Evolutionary conservation across 2,113 vertebrate genomes (phyloP).

Genomic region (Callipepla squamata): DNA sequence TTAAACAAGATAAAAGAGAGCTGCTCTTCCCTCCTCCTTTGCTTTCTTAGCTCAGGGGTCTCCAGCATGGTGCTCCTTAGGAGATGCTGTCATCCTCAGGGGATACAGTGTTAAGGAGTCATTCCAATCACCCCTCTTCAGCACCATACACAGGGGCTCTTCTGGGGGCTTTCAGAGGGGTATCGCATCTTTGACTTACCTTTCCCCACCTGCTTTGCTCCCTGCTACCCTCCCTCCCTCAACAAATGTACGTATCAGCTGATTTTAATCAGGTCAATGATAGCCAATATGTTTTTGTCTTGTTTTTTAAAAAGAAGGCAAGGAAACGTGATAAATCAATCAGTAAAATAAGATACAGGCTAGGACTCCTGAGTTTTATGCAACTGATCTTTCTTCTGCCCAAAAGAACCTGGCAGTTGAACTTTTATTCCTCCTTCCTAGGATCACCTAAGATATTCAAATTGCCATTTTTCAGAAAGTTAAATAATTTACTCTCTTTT

Average conservation of each 20-base stretch:
- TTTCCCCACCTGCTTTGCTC: slow-evolving; percentile 53
- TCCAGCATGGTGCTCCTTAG: slow-evolving; percentile 10
- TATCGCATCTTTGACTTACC: background rate
- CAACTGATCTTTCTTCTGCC: slow-evolving; percentile 58
- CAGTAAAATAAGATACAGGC: slow-evolving; percentile 69
- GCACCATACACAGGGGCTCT: slow-evolving; percentile 32
- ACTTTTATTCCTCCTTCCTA: slow-evolving; percentile 40
- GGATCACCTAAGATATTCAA: slow-evolving; percentile 47
- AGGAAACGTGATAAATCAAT: slow-evolving; percentile 66
- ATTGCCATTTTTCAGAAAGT: slow-evolving; percentile 23
- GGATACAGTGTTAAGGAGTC: slow-evolving; percentile 50
- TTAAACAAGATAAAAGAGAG: slow-evolving; percentile 53
- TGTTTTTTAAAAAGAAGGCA: background rate
- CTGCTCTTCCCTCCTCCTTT: background rate
- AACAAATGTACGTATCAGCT: background rate
- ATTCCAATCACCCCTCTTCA: slow-evolving; percentile 12
- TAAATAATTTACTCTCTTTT: slow-evolving; percentile 6
- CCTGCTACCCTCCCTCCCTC: background rate
- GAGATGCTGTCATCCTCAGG: background rate
- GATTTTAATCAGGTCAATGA: slow-evolving; percentile 62
- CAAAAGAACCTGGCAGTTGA: slow-evolving; percentile 48
- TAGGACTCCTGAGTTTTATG: slow-evolving; percentile 68
- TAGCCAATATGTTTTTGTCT: background rate
- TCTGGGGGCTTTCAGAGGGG: background rate
- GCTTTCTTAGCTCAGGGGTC: slow-evolving; percentile 24